Conservation (phyloP, 2,797 vertebrate genomes). For the Aratinga solstitialis region DNA sequence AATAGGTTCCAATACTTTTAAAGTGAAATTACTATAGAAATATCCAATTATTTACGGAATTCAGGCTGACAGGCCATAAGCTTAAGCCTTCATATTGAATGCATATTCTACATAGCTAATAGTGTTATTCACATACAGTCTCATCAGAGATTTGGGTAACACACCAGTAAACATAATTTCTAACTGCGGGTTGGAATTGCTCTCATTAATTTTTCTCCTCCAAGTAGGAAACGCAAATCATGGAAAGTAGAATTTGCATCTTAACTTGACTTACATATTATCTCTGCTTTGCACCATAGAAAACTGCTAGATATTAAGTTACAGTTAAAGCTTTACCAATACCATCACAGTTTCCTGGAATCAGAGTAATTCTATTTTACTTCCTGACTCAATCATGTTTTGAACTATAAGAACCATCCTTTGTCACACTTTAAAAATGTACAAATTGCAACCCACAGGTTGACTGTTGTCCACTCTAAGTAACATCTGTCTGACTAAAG, state of each 20-base stretch:
- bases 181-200: not conserved
- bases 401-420: not conserved
- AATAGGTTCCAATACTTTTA: not conserved
- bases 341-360: not conserved
- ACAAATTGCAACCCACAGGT: not conserved
- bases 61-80: not conserved
- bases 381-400: not conserved
- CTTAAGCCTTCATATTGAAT: not conserved
- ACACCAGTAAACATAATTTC: constrained; percentile 27
- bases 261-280: constrained; percentile 28
- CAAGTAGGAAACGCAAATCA: constrained; percentile 45
- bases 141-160: not conserved
- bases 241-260: constrained; percentile 48
- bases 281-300: constrained; percentile 49
- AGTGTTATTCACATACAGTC: not conserved
- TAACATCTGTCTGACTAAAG: not conserved
- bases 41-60: not conserved
- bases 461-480: not conserved
- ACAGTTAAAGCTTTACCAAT: not conserved
- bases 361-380: not conserved
- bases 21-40: not conserved
- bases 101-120: not conserved
- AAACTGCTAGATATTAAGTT: constrained; percentile 3
- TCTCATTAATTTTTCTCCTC: constrained; percentile 23
- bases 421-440: not conserved